Base-by-base conservation (phyloP, 2,888 invertebrate genomes). In the Calliopum simillimum region DNA sequence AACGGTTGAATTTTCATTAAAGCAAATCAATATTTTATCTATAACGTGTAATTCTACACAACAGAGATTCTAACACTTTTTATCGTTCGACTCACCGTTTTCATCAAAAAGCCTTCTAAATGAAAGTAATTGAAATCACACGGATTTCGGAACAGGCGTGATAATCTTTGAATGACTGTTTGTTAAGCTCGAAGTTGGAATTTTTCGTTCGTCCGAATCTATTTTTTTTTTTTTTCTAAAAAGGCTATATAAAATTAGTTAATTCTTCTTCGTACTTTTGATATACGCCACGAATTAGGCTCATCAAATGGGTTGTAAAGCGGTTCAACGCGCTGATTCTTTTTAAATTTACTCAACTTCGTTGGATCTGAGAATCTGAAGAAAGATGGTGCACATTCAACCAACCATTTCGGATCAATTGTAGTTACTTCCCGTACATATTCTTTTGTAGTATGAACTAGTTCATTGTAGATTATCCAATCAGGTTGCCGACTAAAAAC, bases 361-460 rank as follows among this genome's bases (percentile, higher is more conserved):
- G 99, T 99, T 3, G 98, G 98, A 87, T 99, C 99, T 6, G 97
- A 97, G 88, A 99, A 97, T 85, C 97, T 96, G 89, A 99, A 99
- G 90, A 99, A 99, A 0, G 99, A 98, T 0, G 99, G 98, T 0
- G 99, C 99, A 85, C 97, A 99, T 85, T 99, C 99, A 0, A 99
- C 98, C 69, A 99, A 88, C 99, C 99, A 99, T 85, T 97, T 97
- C 0, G 97, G 97, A 87, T 98, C 97, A 69, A 97, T 97, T 0
- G 97, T 95, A 0, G 96, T 97, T 13, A 99, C 98, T 87, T 99
- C 98, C 41, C 98, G 89, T 98, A 99, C 99, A 86, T 99, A 99
- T 84, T 99, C 99, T 83, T 99, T 99, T 0, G 99, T 99, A 0
- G 99, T 99, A 86, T 98, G 95, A 3, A 99, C 98, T 76, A 99